Evolutionary conservation across 2,797 vertebrate genomes (phyloP).

Genomic region (Gallirallus australis): DNA sequence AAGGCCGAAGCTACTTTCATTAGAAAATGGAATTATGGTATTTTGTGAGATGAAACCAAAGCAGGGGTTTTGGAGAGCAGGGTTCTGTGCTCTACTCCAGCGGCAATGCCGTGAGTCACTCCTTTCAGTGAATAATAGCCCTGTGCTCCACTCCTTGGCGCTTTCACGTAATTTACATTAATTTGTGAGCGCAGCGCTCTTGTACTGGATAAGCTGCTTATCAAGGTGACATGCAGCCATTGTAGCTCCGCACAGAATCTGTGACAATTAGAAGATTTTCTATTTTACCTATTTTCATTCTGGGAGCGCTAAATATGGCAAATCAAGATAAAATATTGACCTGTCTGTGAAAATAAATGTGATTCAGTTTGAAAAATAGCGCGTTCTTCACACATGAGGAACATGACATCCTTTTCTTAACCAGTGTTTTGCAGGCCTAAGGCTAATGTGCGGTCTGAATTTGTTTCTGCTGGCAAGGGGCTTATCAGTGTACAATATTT

Average conservation of each 20-base stretch:
- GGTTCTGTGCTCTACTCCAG: background rate
- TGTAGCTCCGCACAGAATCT: constrained; percentile 2
- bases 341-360: constrained; percentile 19
- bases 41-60: background rate
- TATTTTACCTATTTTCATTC: constrained; percentile 22
- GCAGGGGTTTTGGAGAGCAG: background rate
- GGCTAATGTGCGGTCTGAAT: background rate
- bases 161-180: constrained; percentile 62
- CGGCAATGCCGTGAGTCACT: constrained; percentile 44
- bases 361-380: constrained; percentile 32
- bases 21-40: background rate
- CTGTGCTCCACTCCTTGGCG: constrained; percentile 14
- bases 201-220: constrained; percentile 53
- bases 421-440: background rate
- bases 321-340: constrained; percentile 63
- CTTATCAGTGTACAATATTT: background rate
- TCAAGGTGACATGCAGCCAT: constrained; percentile 56
- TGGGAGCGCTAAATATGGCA: constrained; percentile 32
- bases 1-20: background rate
- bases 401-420: background rate
- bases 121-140: constrained; percentile 32
- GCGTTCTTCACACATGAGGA: background rate
- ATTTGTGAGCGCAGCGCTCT: constrained; percentile 41
- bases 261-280: constrained; percentile 56
- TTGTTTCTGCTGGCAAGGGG: background rate